Evolutionary conservation across 2,113 vertebrate species (phyloP).

Genomic region (Seriola rivoliana): DNA sequence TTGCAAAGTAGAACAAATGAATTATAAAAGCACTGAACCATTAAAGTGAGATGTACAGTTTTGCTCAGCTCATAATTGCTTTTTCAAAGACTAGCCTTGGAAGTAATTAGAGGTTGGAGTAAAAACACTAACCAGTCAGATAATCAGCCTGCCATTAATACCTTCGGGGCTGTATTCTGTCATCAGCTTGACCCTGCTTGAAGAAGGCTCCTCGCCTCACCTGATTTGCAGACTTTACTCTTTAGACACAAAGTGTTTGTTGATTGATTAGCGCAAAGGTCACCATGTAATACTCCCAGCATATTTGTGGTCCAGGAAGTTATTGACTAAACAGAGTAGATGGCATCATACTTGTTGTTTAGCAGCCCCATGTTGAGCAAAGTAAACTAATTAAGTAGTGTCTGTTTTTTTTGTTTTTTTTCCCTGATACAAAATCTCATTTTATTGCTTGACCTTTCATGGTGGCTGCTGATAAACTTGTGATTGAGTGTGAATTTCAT

Average conservation of each 20-base stretch:
- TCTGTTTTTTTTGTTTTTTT: conserved; percentile 11
- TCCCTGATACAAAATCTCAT: conserved; percentile 54
- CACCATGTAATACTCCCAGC: conserved; percentile 66
- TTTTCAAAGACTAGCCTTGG: conserved; percentile 75
- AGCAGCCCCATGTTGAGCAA: conserved; percentile 48
- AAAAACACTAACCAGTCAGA: conserved; percentile 77
- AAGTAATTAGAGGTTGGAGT: conserved; percentile 76
- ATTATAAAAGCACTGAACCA: conserved; percentile 67
- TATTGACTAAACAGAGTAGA: conserved; percentile 77
- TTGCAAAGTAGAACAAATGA: conserved; percentile 67
- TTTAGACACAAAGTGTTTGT: conserved; percentile 61
- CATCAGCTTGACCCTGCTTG: conserved; percentile 66
- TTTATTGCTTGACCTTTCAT: conserved; percentile 81
- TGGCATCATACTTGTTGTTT: conserved; percentile 64
- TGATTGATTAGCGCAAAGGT: conserved; percentile 78
- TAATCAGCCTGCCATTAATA: conserved; percentile 79
- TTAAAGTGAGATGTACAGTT: conserved; percentile 75
- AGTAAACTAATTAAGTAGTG: conserved; percentile 71
- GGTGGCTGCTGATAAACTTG: conserved; percentile 73
- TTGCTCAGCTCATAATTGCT: conserved; percentile 75
- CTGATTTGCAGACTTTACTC: conserved; percentile 45
- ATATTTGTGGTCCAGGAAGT: conserved; percentile 63
- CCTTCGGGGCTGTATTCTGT: conserved; percentile 58
- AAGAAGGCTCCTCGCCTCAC: conserved; percentile 23
- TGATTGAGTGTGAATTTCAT: conserved; percentile 80